Base-by-base conservation (phyloP, 2,113 vertebrate genomes). In the Corythaeola cristata region DNA sequence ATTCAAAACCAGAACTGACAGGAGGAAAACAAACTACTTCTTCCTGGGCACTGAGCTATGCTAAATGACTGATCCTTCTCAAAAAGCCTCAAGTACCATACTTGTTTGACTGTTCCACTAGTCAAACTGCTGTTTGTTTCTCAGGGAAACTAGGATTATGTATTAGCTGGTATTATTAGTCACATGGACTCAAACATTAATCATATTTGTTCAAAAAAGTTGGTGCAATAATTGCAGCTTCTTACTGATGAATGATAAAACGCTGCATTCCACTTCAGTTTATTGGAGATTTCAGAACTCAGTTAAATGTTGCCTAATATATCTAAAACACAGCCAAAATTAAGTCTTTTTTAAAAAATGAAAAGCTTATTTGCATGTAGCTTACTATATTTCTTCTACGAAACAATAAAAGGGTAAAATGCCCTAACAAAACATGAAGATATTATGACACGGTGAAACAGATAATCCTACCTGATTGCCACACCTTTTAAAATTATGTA, bases 401-500 rank as follows among this genome's bases (percentile, higher is more conserved):
- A 89, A 91, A 81, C 47, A 91, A 44, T 67, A 82, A 67, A 88
- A 79, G 32, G 14, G 35, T 83, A 88, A 93, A 92, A 87, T 63
- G 60, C 30, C 35, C 90, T 67, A 90, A 86, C 27, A 91, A 93
- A 92, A 64, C 72, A 93, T 53, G 37, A 80, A 66, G 64, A 19
- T 81, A 84, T 13, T 72, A 84, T 68, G 73, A 86, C 76, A 87
- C 5, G 1, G 27, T 60, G 58, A 81, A 92, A 78, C 33, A 93
- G 69, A 77, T 56, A 92, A 87, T 92, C 76, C 76, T 84, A 83
- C 83, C 41, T 72, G 64, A 74, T 74, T 96, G 55, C 80, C 76
- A 77, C 76, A 90, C 68, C 83, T 95, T 93, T 89, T 84, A 77
- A 88, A 92, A 94, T 71, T 67, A 93, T 81, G 60, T 44, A 74